Evolutionary conservation across 2,888 invertebrate genomes (phyloP), one percentile per base, ranked within the genome.

Genomic region (Leucophenga montana): DNA sequence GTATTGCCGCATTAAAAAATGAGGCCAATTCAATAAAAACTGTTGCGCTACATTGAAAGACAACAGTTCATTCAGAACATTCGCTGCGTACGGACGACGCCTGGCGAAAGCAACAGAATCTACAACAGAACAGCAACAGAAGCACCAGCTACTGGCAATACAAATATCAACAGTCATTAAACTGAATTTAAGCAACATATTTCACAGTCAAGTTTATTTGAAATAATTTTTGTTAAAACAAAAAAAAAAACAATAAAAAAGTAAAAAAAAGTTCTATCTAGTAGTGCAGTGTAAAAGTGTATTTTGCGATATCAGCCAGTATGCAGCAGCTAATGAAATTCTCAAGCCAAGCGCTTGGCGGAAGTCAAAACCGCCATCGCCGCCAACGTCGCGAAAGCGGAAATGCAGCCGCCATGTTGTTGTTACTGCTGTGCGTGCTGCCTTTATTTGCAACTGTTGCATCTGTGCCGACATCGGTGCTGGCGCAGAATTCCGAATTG

Each of bases 401-500:
- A 66, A 71, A 68, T 68, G 65, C 53, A 22, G 69, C 54, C 11
- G 70, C 70, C 67, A 61, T 72, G 48, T 59, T 66, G 62, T 57
- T 75, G 69, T 67, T 77, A 67, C 68, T 71, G 56, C n/a, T 59
- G 11, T 50, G 66, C 39, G 9, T 50, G 3, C 71, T 9, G 27
- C 22, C 67, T 27, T 56, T 85, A 74, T 65, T 86, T 75, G 77
- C 78, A 70, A 77, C 67, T 75, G 69, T 72, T 75, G 82, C 79
- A 75, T 87, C 88, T 48, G 87, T 88, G 74, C 88, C 88, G 73
- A 85, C 88, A 73, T 88, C 89, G 71, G 88, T 88, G 66, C 75
- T 88, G 67, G 88, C 86, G 72, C 88, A 88, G 75, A 86, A 88
- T 69, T 83, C 87, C 5, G 87, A 88, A 76, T 76, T 88, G 22